These are phyloP conservation scores for Caracal caracal DNA, from an alignment of 2,113 vertebrate genomes.

Conservation along the genomic window DNA sequence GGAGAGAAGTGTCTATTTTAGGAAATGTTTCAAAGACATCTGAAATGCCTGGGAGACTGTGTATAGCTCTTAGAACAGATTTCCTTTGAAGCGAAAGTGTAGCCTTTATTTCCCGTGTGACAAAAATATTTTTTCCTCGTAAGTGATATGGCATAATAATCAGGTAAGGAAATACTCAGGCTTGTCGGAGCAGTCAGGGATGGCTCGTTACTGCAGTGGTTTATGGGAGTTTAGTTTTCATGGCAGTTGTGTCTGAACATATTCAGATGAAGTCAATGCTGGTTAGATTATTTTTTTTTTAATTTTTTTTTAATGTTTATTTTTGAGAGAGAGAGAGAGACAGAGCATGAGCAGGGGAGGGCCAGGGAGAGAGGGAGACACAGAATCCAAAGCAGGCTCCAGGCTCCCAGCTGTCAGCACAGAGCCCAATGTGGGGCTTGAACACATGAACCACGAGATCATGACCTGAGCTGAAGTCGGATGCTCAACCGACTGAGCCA, in stretches of 20 bases:
- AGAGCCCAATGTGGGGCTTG: too few relatives aligned
- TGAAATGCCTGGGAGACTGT: background rate
- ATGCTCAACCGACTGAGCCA: too few relatives aligned
- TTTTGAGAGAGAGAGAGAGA: too few relatives aligned
- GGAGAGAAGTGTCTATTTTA: background rate
- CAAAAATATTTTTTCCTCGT: background rate
- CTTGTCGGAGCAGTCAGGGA: background rate
- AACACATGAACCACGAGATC: too few relatives aligned
- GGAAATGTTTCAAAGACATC: background rate
- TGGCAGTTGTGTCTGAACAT: fast-evolving
- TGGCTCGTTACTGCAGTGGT: background rate
- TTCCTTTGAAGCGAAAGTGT: background rate
- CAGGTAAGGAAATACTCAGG: background rate
- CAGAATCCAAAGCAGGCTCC: too few relatives aligned
- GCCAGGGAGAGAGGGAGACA: too few relatives aligned
- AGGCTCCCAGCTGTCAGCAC: too few relatives aligned
- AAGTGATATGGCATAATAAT: background rate
- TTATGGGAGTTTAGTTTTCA: background rate
- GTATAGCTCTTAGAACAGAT: background rate
- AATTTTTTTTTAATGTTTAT: too few relatives aligned
- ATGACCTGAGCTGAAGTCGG: too few relatives aligned
- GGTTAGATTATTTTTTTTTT: background rate
- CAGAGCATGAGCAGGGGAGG: too few relatives aligned
- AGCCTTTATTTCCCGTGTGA: background rate
- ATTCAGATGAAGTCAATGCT: background rate